Evolutionary conservation across 92 coral and sea anemone species (phyloP).

Genomic region (Pocillopora grandis): DNA sequence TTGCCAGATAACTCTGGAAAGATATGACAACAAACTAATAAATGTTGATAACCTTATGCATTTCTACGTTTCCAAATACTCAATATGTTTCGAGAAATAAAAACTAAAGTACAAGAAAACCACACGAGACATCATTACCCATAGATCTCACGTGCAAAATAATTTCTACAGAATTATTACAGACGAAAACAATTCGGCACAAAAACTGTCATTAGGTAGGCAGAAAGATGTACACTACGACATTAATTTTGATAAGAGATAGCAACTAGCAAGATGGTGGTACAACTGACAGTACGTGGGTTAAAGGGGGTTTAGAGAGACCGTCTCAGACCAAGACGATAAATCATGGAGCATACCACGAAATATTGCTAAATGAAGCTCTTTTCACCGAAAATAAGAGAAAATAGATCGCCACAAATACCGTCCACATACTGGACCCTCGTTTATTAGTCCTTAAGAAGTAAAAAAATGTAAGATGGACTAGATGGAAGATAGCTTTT

Average conservation of each 20-base stretch:
- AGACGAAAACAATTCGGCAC: not conserved
- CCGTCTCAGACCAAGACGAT: not conserved
- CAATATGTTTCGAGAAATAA: no score
- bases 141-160: slow-evolving; percentile 18
- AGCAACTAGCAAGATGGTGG: not conserved
- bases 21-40: no score
- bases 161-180: not conserved
- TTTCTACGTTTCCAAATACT: no score
- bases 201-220: not conserved
- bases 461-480: slow-evolving; percentile 46
- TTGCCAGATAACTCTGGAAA: no score
- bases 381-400: not conserved
- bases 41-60: no score
- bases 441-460: not conserved
- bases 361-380: not conserved
- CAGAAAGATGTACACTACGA: not conserved
- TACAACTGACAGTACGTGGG: not conserved
- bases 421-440: slow-evolving; percentile 24
- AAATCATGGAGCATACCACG: not conserved
- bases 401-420: not conserved
- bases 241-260: not conserved
- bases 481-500: slow-evolving; percentile 47
- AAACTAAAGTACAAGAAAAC: no score
- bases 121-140: not conserved
- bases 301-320: no score